A percentile compares a stretch with the other conserved stretches of the same genome.
Conservation (phyloP, 2,888 invertebrate species). For the Geotrupes spiniger region DNA sequence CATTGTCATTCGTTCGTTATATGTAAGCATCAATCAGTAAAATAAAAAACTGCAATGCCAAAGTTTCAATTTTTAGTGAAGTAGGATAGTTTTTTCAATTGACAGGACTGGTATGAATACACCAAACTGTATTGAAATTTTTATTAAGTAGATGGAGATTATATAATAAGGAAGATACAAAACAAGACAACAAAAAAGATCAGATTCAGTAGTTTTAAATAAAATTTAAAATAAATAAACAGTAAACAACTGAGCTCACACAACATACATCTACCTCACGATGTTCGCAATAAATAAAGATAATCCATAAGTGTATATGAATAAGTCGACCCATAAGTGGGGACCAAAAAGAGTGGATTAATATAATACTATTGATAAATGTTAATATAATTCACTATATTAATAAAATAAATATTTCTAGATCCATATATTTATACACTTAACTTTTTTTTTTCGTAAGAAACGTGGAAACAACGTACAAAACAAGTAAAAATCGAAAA, state of each 20-base stretch:
- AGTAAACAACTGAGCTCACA: not conserved
- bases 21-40: no score
- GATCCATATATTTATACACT: constrained; percentile 18
- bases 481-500: constrained; percentile 7
- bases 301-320: not conserved
- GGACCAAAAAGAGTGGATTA: constrained; percentile 3
- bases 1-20: no score
- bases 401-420: constrained; percentile 25
- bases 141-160: no score
- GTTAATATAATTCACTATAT: constrained; percentile 27
- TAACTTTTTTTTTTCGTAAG: constrained; percentile 11
- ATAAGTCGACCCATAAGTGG: constrained; percentile 4
- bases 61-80: no score
- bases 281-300: no score
- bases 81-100: no score
- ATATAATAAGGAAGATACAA: constrained; percentile 8
- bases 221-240: constrained; percentile 15
- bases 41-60: no score
- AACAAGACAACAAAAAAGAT: constrained; percentile 12
- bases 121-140: no score
- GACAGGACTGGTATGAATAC: no score
- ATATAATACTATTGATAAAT: constrained; percentile 25
- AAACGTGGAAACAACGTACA: constrained; percentile 14
- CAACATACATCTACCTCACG: constrained; percentile 4
- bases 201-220: constrained; percentile 10